Conservation (phyloP, 37 sponge, comb jelly and placozoan genomes). For the Cladorhizidae sp. region DNA sequence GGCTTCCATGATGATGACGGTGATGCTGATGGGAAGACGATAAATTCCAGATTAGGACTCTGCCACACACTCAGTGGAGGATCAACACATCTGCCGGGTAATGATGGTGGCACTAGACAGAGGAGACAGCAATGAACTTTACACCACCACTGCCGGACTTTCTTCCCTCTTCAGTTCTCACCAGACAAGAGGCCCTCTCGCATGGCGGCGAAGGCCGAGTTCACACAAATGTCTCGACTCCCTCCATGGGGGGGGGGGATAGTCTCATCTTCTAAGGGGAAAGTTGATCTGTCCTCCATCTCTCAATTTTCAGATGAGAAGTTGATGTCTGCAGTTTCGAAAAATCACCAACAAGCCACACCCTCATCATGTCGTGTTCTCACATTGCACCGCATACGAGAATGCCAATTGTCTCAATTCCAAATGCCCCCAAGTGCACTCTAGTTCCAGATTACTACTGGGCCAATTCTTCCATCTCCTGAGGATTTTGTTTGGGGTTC, state of each 20-base stretch:
- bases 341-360: constrained; percentile 1
- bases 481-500: too few relatives aligned
- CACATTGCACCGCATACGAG: neutral
- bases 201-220: neutral
- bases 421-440: neutral
- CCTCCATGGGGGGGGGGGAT: too few relatives aligned
- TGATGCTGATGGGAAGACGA: neutral
- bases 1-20: neutral
- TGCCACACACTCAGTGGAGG: too few relatives aligned
- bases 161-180: too few relatives aligned
- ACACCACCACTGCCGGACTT: too few relatives aligned
- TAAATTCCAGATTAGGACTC: neutral
- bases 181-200: neutral
- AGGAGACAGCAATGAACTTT: neutral
- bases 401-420: neutral
- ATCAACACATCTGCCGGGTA: too few relatives aligned
- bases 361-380: neutral
- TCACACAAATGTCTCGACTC: neutral
- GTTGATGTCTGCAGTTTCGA: constrained; percentile 54
- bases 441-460: neutral
- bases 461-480: neutral
- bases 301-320: constrained; percentile 50
- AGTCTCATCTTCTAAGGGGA: neutral
- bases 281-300: neutral
- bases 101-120: neutral